Evolutionary conservation across 2,888 invertebrate species (phyloP).

Genomic region (Pedicia rivosa): DNA sequence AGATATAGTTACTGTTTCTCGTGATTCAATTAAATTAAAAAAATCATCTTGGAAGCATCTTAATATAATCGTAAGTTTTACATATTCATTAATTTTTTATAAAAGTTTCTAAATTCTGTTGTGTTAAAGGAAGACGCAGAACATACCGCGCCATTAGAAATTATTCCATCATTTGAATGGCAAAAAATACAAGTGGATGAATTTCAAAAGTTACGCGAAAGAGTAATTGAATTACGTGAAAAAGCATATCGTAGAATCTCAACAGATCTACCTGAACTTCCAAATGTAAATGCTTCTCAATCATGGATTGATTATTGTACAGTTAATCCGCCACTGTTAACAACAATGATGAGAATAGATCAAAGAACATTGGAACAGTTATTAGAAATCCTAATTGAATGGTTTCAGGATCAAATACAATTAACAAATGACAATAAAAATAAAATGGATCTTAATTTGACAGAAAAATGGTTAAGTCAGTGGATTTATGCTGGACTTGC

Average conservation of each 20-base stretch:
- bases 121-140: conserved; percentile 12
- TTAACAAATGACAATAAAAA: neutral
- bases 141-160: conserved; percentile 14
- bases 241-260: conserved; percentile 11
- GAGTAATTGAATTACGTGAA: conserved; percentile 15
- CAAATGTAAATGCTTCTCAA: conserved; percentile 17
- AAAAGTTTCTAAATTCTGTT: neutral
- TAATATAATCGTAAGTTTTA: no score
- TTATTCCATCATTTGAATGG: conserved; percentile 27
- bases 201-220: conserved; percentile 18
- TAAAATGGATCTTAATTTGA: conserved; percentile 16
- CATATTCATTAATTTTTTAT: no score
- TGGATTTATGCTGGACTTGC: conserved; percentile 27
- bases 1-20: no score
- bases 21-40: no score
- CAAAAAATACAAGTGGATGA: conserved; percentile 19
- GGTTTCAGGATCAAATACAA: conserved; percentile 16
- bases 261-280: conserved; percentile 8
- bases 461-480: conserved; percentile 23
- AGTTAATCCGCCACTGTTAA: conserved; percentile 21
- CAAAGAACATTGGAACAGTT: conserved; percentile 24
- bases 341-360: conserved; percentile 21
- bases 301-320: conserved; percentile 23
- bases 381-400: conserved; percentile 21
- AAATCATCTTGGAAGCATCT: no score